Evolutionary conservation across 1,140 invertebrate genomes (phyloP).

Genomic region (Hycleus cichorii): DNA sequence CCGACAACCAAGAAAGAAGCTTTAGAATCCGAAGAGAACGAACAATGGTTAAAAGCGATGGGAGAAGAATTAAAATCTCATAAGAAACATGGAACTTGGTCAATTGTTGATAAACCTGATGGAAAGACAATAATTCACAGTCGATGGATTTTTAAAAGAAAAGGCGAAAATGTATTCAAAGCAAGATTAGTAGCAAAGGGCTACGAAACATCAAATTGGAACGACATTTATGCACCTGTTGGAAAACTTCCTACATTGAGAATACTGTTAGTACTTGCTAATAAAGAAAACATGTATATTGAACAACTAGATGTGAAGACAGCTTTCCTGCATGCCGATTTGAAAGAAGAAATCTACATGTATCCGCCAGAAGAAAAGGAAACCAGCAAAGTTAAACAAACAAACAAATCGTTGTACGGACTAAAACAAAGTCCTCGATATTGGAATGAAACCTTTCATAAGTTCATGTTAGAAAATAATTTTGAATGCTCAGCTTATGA

Average conservation of each 20-base stretch:
- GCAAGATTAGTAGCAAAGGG: conserved; percentile 44
- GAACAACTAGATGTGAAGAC: conserved; percentile 33
- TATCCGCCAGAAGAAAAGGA: conserved; percentile 32
- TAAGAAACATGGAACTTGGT: conserved; percentile 31
- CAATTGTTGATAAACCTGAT: conserved; percentile 29
- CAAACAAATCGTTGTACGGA: conserved; percentile 25
- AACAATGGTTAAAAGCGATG: conserved; percentile 25
- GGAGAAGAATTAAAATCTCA: conserved; percentile 23
- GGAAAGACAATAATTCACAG: conserved; percentile 25
- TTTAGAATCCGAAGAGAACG: conserved; percentile 4
- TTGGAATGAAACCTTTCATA: conserved; percentile 34
- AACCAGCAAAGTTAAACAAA: conserved; percentile 17
- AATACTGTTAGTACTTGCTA: conserved; percentile 36
- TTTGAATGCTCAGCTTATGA: conserved; percentile 17
- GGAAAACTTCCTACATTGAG: conserved; percentile 33
- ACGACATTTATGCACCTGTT: neutral
- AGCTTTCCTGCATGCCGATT: conserved; percentile 41
- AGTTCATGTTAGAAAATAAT: conserved; percentile 2
- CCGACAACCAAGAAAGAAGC: conserved; percentile 14
- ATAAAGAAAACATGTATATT: conserved; percentile 14
- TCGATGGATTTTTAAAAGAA: conserved; percentile 41
- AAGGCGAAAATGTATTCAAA: conserved; percentile 35
- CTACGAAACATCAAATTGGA: conserved; percentile 31
- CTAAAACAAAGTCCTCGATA: conserved; percentile 37
- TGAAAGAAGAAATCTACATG: conserved; percentile 43